Percentiles rank a stretch among this genome's conserved stretches.
phyloP scores from a whole-genome alignment of 2,113 vertebrate genomes.

The Heterotis niloticus region DNA sequence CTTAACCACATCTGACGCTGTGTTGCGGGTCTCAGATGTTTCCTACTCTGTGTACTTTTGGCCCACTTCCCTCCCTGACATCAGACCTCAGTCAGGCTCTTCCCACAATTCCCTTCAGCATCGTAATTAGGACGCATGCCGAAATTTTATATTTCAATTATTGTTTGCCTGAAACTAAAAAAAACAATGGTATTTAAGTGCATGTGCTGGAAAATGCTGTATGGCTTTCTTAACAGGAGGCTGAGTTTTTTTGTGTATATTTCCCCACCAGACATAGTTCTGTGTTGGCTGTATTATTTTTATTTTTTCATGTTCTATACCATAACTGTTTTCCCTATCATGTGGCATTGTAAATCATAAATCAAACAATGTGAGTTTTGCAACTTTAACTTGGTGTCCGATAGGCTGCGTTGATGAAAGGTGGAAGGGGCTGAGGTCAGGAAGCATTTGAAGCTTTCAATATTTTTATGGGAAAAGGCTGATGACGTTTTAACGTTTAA shows the following conservation, averaged over 20 bases:
- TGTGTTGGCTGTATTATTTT: neutral
- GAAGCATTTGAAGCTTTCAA: neutral
- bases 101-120: conserved; percentile 4
- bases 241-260: no score
- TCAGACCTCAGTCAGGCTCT: neutral
- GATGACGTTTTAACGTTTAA: neutral
- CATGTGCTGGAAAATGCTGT: no score
- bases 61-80: neutral
- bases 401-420: neutral
- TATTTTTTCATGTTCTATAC: neutral
- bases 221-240: no score
- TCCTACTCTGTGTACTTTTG: conserved; percentile 1
- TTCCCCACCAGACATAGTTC: no score
- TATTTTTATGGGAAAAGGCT: no score
- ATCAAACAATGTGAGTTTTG: neutral
- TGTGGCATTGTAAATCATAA: conserved; percentile 12
- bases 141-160: neutral
- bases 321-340: conserved; percentile 2
- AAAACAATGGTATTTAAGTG: no score
- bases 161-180: no score
- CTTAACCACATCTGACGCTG: conserved; percentile 22
- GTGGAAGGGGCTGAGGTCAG: neutral
- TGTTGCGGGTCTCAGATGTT: neutral
- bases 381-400: neutral
- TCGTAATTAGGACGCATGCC: neutral